Conservation (phyloP, 2,888 invertebrate genomes). For the Cantharis lateralis region DNA sequence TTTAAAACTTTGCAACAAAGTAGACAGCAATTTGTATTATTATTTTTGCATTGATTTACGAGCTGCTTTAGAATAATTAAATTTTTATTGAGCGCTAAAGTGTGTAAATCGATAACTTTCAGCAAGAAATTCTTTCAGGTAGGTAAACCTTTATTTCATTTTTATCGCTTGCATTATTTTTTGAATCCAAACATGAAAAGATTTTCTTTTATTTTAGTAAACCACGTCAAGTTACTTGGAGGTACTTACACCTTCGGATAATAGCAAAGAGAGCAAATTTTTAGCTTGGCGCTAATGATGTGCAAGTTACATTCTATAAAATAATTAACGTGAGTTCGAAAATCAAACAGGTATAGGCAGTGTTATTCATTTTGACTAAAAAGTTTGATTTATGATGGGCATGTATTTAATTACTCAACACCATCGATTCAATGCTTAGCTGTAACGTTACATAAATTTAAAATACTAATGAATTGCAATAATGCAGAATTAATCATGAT, state of each 20-base stretch:
- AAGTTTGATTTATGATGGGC: neutral
- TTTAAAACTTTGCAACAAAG: neutral
- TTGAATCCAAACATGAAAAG: neutral
- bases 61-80: neutral
- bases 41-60: neutral
- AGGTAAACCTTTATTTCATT: neutral
- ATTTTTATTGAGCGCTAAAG: neutral
- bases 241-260: neutral
- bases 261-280: neutral
- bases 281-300: neutral
- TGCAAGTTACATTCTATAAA: neutral
- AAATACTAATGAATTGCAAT: neutral
- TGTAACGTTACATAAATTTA: neutral
- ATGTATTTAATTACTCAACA: neutral
- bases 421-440: neutral
- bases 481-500: neutral
- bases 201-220: neutral
- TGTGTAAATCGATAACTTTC: neutral
- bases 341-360: neutral
- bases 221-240: neutral
- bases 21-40: neutral
- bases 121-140: neutral
- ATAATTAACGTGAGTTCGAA: neutral
- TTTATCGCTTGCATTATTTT: neutral
- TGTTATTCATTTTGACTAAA: neutral